Evolutionary conservation across 1,140 invertebrate species (phyloP).

Genomic region (Drosophila saltans): DNA sequence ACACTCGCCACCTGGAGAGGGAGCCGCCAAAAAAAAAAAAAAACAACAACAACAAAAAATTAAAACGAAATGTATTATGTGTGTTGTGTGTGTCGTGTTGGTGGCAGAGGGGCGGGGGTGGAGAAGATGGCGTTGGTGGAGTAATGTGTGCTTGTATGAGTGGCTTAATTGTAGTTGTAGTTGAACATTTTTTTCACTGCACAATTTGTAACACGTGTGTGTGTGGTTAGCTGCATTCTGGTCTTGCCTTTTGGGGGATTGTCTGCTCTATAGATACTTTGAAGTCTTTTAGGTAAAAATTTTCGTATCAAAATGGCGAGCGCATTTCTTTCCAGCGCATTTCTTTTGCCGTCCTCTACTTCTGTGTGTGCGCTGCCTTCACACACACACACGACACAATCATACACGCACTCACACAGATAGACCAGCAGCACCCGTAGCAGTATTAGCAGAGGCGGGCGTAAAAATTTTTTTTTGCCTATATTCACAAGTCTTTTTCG

Average conservation of each 20-base stretch:
- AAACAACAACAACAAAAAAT: constrained; percentile 9
- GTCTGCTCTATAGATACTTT: constrained; percentile 17
- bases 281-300: constrained; percentile 14
- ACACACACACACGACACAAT: constrained; percentile 66
- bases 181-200: constrained; percentile 9
- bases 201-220: constrained; percentile 19
- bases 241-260: constrained; percentile 14
- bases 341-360: constrained; percentile 11
- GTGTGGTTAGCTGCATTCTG: constrained; percentile 14
- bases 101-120: neutral
- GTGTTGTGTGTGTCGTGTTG: neutral
- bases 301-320: constrained; percentile 25
- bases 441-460: constrained; percentile 32
- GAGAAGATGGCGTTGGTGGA: neutral
- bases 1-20: constrained; percentile 12
- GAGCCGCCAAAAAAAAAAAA: constrained; percentile 19
- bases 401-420: constrained; percentile 75
- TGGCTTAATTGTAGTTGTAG: constrained; percentile 24
- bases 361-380: constrained; percentile 19
- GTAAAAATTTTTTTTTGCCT: constrained; percentile 53
- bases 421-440: constrained; percentile 7
- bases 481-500: constrained; percentile 64
- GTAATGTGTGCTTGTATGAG: constrained; percentile 7
- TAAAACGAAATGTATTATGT: constrained; percentile 13
- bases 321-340: constrained; percentile 17